Conservation (phyloP, 1,140 invertebrate species). For the Andrena cerasifolii region DNA sequence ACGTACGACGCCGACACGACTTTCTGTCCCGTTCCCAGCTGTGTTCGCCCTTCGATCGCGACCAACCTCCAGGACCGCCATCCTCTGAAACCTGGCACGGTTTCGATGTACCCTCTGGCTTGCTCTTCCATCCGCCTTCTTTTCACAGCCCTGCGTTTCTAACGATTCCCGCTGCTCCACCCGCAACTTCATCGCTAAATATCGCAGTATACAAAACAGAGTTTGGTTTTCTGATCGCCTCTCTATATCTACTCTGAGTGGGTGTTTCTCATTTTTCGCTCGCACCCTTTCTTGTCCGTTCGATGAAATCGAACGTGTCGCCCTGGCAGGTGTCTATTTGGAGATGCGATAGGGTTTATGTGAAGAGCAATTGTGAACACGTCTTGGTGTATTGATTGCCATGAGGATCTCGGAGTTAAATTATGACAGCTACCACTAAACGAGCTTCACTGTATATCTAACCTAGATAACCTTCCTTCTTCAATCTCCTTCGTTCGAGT, state of each 20-base stretch:
- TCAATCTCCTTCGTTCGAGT: neutral
- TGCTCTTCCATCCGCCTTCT: neutral
- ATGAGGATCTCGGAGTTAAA: too few relatives aligned
- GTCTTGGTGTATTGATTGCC: too few relatives aligned
- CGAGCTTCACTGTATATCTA: too few relatives aligned
- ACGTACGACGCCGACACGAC: slow-evolving; percentile 54
- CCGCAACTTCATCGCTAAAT: neutral
- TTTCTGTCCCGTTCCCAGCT: slow-evolving; percentile 40
- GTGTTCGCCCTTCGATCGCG: slow-evolving; percentile 23
- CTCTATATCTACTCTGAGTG: too few relatives aligned
- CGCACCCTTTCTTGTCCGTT: neutral
- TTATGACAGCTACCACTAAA: too few relatives aligned
- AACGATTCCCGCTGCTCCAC: neutral
- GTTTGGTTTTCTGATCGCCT: neutral
- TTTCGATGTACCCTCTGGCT: slow-evolving; percentile 23
- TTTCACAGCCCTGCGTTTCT: slow-evolving; percentile 12
- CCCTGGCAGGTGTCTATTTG: too few relatives aligned
- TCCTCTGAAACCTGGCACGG: slow-evolving; percentile 35
- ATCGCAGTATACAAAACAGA: neutral
- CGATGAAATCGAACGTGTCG: too few relatives aligned
- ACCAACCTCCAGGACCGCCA: slow-evolving; percentile 1
- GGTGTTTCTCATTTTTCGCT: neutral
- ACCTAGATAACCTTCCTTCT: neutral
- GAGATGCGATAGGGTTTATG: too few relatives aligned
- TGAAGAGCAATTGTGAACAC: too few relatives aligned